These are phyloP conservation scores for Hiodon tergisus DNA, from an alignment of 2,113 vertebrate species.

Conservation along the genomic window DNA sequence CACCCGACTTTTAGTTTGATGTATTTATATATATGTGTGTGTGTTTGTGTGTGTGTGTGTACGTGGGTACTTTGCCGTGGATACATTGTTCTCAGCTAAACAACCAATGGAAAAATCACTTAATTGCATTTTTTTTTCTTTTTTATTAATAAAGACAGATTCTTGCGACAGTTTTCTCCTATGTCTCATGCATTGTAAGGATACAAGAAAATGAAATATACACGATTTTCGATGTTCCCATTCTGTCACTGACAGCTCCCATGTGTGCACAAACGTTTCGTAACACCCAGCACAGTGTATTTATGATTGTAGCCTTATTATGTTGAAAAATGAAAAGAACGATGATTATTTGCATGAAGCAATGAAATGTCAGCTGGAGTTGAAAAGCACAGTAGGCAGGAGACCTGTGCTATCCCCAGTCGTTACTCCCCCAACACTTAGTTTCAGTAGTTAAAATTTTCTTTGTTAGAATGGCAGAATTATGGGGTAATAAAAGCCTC, in stretches of 20 bases:
- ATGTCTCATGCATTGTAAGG: constrained; percentile 79
- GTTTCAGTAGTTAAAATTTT: no score
- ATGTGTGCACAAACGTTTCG: constrained; percentile 65
- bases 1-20: no score
- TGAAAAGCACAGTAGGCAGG: no score
- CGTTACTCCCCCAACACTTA: no score
- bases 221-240: constrained; percentile 56
- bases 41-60: no score
- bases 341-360: constrained; percentile 53
- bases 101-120: background rate
- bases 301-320: constrained; percentile 68
- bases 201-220: constrained; percentile 76
- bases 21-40: no score
- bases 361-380: constrained; percentile 2
- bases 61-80: no score
- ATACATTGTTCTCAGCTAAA: background rate
- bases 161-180: constrained; percentile 82
- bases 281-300: constrained; percentile 73
- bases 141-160: constrained; percentile 86
- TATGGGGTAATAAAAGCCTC: no score
- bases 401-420: no score
- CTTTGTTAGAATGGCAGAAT: no score
- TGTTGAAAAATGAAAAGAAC: constrained; percentile 69
- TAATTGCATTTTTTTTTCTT: constrained; percentile 35
- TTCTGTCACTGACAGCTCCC: constrained; percentile 73